Percentiles rank a stretch among this genome's conserved stretches.
These are phyloP conservation scores for Helogale parvula DNA, from an alignment of 2,113 vertebrate genomes.

Conservation along the genomic window DNA sequence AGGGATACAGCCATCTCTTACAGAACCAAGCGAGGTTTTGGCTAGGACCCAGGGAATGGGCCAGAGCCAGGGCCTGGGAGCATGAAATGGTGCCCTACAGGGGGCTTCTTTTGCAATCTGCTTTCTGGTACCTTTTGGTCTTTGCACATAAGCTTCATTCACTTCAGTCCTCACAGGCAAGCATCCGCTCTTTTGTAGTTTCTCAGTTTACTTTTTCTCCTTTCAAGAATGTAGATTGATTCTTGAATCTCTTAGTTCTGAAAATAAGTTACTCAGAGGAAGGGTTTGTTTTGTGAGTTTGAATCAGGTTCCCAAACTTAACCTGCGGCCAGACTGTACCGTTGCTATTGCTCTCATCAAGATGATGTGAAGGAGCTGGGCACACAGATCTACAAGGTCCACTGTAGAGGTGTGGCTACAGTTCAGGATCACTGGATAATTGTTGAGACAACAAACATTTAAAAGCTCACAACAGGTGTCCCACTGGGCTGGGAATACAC, in stretches of 20 bases:
- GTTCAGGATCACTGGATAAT: background rate
- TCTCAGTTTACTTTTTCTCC: background rate
- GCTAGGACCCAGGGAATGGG: background rate
- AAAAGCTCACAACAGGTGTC: background rate
- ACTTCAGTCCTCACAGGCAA: background rate
- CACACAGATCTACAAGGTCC: background rate
- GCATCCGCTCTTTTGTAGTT: background rate
- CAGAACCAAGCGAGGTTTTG: background rate
- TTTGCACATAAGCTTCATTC: background rate
- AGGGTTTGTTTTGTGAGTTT: background rate
- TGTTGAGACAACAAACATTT: background rate
- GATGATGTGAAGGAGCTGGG: background rate
- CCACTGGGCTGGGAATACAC: background rate
- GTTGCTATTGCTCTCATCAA: background rate
- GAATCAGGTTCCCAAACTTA: background rate
- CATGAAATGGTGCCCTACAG: accelerated
- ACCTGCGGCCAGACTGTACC: background rate
- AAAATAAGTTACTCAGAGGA: background rate
- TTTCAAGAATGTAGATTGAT: background rate
- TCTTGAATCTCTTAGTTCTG: background rate
- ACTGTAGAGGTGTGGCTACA: background rate
- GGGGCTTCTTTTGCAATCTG: background rate
- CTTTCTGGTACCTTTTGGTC: background rate
- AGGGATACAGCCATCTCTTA: background rate
- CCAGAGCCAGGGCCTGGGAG: background rate